Conservation (phyloP, 2,888 invertebrate genomes). For the Rhamphomyia laevipes region DNA sequence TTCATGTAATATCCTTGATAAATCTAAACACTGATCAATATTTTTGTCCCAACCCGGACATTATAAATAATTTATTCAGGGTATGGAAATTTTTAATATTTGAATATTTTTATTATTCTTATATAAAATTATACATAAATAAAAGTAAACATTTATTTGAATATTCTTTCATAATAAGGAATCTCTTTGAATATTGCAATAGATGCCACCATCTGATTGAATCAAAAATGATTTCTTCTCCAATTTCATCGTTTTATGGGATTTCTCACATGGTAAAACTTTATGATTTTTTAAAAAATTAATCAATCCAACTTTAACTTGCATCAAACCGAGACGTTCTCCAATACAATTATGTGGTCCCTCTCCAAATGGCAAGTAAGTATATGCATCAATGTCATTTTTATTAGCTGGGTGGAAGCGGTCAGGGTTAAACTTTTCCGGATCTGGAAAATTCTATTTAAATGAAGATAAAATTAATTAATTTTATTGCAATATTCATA, state of each 20-base stretch:
- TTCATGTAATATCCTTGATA: too few relatives aligned
- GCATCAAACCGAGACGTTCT: conserved; percentile 32
- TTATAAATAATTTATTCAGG: too few relatives aligned
- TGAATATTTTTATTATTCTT: too few relatives aligned
- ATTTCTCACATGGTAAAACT: conserved; percentile 25
- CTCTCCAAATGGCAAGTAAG: conserved; percentile 35
- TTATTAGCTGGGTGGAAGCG: conserved; percentile 32
- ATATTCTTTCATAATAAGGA: conserved; percentile 5
- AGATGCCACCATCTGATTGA: conserved; percentile 32
- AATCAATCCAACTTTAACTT: conserved; percentile 34
- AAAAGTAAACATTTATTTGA: too few relatives aligned
- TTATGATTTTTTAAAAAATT: conserved; percentile 31
- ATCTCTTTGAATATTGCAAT: conserved; percentile 26
- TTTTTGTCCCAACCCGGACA: too few relatives aligned
- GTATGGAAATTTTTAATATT: too few relatives aligned
- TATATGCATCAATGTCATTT: conserved; percentile 26
- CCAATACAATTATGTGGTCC: conserved; percentile 37
- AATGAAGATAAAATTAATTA: conserved; percentile 24
- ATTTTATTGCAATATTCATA: conserved; percentile 6
- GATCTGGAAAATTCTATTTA: conserved; percentile 30
- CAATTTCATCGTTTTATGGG: conserved; percentile 25
- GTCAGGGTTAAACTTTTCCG: conserved; percentile 32
- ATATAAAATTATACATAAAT: too few relatives aligned
- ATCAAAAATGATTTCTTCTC: conserved; percentile 30
- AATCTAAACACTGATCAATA: too few relatives aligned